Base-by-base conservation (phyloP, 2,888 invertebrate species). In the Torymus auratus region DNA sequence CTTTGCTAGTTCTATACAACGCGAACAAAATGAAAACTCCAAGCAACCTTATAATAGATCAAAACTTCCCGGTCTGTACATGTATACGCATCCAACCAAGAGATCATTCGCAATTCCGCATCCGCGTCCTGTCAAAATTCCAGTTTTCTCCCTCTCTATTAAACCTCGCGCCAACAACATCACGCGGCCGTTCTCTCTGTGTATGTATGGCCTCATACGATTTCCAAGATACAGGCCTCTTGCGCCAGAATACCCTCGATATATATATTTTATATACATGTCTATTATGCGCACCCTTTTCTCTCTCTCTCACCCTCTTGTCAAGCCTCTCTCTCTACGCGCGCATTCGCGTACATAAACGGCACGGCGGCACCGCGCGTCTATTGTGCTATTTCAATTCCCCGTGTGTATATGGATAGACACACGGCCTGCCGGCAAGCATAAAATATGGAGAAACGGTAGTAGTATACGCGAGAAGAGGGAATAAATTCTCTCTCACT, bases 381-480 rank as follows among this genome's bases (percentile, higher is more conserved):
- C 81, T 75, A 78, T 81, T 81, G 78, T 81, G 78, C 78, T 78
- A 81, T 81, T 81, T 81, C 78, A 81, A 81, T 78, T 71, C 71
- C 71, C 67, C 56, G 58, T 61, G 61, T 28, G 41, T 41, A 41
- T 81, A 71, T 69, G 71, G 70, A 81, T 78, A 78, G 68, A 78
- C 74, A 67, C 60, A 61, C 52, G 64, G 17, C 20, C 52, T 61
- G 23, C 52, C 60, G 55, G 61, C 61, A 23, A 69, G 68, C 60
- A 80, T 74, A 74, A 75, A 76, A 80, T 78, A 80, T 82, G 82
- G 55, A 71, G 60, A 76, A 76, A 77, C 75, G 71, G 58, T 65
- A 64, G 64, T 69, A 20, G 20, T 20, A 69, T 20, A 69, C 53
- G 13, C 52, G 56, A 5, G 75, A 14, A 61, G 64, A 41, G 74